phyloP scores from a whole-genome alignment of 2,113 vertebrate species.

The Hippocampus comes region DNA sequence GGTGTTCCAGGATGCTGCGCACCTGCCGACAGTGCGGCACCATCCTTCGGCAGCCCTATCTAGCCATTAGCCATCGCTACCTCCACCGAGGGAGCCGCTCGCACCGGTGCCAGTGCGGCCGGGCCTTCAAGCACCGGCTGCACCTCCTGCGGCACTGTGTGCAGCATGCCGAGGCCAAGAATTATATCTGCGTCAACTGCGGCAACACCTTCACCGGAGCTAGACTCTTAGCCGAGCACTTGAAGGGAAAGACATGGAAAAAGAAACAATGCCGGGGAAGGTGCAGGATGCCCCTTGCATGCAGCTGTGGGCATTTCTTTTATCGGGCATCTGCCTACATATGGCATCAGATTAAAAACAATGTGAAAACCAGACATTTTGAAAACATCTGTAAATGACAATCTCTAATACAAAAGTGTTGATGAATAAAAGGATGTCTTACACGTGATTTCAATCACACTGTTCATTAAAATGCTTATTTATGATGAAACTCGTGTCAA shows the following conservation, averaged over 20 bases:
- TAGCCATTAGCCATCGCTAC: constrained; percentile 71
- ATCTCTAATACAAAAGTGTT: neutral
- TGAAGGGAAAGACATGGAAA: constrained; percentile 12
- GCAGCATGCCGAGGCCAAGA: constrained; percentile 67
- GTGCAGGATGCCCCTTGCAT: constrained; percentile 65
- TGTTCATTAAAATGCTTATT: neutral
- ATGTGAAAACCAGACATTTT: constrained; percentile 20
- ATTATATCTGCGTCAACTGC: constrained; percentile 74
- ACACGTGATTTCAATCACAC: constrained; percentile 7
- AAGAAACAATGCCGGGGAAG: constrained; percentile 21
- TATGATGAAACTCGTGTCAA: neutral
- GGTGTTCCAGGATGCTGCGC: constrained; percentile 59
- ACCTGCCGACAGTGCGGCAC: constrained; percentile 70
- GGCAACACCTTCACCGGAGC: constrained; percentile 57
- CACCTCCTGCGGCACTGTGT: constrained; percentile 76
- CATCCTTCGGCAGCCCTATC: constrained; percentile 61
- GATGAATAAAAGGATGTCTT: constrained; percentile 16
- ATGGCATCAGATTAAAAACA: constrained; percentile 75
- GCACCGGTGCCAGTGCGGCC: constrained; percentile 73
- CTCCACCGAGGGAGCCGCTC: constrained; percentile 60
- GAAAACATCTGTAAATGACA: constrained; percentile 16
- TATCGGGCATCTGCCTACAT: constrained; percentile 70
- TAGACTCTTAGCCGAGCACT: constrained; percentile 45
- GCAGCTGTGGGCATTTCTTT: constrained; percentile 71
- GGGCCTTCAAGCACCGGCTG: constrained; percentile 62